Conservation (phyloP, 2,113 vertebrate species). For the Stercorarius parasiticus region DNA sequence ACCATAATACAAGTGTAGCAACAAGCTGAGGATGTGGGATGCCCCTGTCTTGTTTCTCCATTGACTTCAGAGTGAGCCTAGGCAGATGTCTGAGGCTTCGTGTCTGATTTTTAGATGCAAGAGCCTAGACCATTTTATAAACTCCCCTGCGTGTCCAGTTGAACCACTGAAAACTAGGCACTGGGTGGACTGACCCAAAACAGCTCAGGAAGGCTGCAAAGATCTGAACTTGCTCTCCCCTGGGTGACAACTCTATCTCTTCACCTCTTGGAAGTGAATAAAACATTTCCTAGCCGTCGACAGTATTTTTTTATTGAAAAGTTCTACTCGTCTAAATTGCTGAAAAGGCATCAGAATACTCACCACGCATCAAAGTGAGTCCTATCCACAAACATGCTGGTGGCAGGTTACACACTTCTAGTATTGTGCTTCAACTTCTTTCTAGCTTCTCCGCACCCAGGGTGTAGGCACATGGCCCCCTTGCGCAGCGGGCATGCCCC, state of each 20-base stretch:
- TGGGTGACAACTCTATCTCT: neutral
- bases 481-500: fast-evolving
- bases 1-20: neutral
- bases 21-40: neutral
- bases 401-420: neutral
- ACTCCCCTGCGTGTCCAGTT: neutral
- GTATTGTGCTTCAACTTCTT: neutral
- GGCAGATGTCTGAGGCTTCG: neutral
- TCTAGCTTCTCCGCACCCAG: neutral
- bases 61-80: neutral
- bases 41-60: neutral
- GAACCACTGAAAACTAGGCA: neutral
- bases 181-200: too few species aligned
- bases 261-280: neutral
- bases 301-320: neutral
- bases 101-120: neutral
- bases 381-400: neutral
- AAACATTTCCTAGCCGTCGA: neutral
- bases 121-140: neutral
- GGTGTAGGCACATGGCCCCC: neutral
- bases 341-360: neutral
- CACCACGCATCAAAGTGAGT: neutral
- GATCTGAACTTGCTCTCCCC: neutral
- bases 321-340: neutral
- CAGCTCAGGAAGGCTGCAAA: neutral